Evolutionary conservation across 2,888 invertebrate species (phyloP).

Genomic region (Acanthosepion pharaonis): DNA sequence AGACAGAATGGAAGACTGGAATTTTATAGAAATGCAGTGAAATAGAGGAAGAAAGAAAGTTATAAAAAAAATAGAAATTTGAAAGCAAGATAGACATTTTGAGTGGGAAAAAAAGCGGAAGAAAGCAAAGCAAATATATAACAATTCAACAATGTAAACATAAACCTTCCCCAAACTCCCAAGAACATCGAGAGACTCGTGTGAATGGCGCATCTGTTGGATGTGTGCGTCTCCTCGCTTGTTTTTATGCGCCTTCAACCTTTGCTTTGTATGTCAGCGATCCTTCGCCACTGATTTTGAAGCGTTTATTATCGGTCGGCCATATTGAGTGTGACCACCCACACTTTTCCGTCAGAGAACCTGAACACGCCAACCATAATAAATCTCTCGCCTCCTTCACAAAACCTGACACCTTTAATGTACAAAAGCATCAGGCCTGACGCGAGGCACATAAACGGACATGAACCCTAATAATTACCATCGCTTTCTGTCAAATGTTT

Average conservation of each 20-base stretch:
- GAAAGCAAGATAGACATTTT: neutral
- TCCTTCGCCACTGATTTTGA: neutral
- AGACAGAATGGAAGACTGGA: neutral
- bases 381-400: neutral
- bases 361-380: neutral
- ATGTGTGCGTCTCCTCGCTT: neutral
- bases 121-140: neutral
- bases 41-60: neutral
- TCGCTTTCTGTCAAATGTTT: neutral
- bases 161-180: neutral
- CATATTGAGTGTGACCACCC: conserved; percentile 18
- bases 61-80: neutral
- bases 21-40: neutral
- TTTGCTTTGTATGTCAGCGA: neutral
- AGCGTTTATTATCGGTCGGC: conserved; percentile 20
- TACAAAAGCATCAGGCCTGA: neutral
- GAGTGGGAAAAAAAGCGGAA: neutral
- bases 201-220: neutral
- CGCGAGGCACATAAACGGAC: neutral
- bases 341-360: neutral
- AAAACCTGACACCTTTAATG: conserved; percentile 12
- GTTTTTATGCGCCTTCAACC: neutral
- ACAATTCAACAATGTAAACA: neutral
- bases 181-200: neutral
- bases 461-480: conserved; percentile 8